These are phyloP conservation scores for Litocranius walleri DNA, from an alignment of 2,113 vertebrate species.

Conservation along the genomic window DNA sequence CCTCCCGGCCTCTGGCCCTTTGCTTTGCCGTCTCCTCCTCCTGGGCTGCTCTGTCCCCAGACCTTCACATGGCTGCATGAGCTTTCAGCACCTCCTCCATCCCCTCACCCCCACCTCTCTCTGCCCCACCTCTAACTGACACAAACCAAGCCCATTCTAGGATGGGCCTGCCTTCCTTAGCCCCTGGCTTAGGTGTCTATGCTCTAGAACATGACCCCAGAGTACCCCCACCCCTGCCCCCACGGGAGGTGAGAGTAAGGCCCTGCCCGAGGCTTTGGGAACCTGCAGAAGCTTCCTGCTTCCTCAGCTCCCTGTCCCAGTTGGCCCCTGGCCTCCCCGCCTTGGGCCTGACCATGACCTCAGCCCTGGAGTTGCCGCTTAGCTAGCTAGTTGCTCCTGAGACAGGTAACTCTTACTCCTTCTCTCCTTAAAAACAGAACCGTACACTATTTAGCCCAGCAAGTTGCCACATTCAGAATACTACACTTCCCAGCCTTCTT, in stretches of 20 bases:
- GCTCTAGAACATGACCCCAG: background rate
- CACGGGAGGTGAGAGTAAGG: rapidly evolving
- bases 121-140: rapidly evolving
- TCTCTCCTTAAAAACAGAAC: background rate
- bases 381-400: background rate
- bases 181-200: background rate
- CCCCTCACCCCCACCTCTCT: too few species aligned
- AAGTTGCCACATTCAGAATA: background rate
- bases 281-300: background rate
- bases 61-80: rapidly evolving
- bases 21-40: background rate
- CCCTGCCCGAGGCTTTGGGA: background rate
- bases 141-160: background rate
- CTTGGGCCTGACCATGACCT: background rate
- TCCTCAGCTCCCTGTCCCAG: background rate
- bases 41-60: background rate
- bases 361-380: background rate
- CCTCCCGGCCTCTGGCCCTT: background rate
- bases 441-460: background rate
- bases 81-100: background rate
- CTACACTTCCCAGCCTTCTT: background rate
- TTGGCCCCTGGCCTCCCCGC: rapidly evolving
- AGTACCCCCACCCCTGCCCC: background rate
- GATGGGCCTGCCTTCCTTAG: background rate
- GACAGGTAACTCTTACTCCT: background rate